Evolutionary conservation across 2,888 invertebrate genomes (phyloP), one percentile per base, ranked within the genome.

Genomic region (Agriopis marginaria): DNA sequence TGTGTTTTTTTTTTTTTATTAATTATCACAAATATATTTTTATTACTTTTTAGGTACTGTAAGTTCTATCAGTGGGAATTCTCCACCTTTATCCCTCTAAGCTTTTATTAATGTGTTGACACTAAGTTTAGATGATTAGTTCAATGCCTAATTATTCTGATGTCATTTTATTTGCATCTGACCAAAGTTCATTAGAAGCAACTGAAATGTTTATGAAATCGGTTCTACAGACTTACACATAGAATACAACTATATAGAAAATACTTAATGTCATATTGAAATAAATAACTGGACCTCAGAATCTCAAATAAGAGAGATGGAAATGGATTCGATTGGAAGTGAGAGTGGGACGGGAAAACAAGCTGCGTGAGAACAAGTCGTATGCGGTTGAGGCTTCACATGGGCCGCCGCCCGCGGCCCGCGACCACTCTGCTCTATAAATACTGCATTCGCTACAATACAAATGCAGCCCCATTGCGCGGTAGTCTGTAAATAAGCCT

Each of bases 351-450:
- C 77, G 80, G 80, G 79, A 84, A 87, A 83, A 82, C 79, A 79
- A 88, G 87, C 84, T 83, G 83, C 89, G 91, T 91, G 90, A 89
- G 91, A 91, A 90, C 86, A 84, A 83, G 84, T 83, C 82, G 81
- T 79, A 85, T 85, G 86, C 84, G 86, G 86, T 86, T 78, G 80
- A 85, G 81, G 79, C 84, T 84, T 84, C 85, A 83, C 83, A 84
- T 85, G 80, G 79, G 81, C 74, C 74, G 79, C 82, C 78, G 79
- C 68, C 77, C 80, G 78, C 78, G 77, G 79, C 68, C 77, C 79
- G 78, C 78, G 82, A 83, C 84, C 82, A 77, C 84, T 82, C 9
- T 42, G 79, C 76, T 79, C 83, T 81, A 83, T 83, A 84, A 84
- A 84, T 83, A 82, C 77, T 78, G 78, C 66, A 79, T 80, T 80